Evolutionary conservation across 2,888 invertebrate species (phyloP).

Genomic region (Allophyes oxyacanthae): DNA sequence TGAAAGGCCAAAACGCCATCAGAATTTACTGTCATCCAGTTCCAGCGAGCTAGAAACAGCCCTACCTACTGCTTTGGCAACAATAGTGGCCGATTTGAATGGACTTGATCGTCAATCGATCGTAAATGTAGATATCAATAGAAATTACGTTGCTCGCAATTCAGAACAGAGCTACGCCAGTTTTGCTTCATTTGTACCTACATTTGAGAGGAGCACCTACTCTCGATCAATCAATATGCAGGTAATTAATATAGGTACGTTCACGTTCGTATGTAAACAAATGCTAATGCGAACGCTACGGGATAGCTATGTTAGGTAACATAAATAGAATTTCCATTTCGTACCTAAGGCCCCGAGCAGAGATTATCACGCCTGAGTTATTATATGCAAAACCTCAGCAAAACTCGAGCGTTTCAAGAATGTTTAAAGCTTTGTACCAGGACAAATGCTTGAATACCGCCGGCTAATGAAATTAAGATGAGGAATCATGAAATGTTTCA

Average conservation of each 20-base stretch:
- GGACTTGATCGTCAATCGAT: slow-evolving; percentile 63
- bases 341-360: slow-evolving; percentile 60
- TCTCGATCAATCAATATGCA: slow-evolving; percentile 39
- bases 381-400: slow-evolving; percentile 67
- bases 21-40: slow-evolving; percentile 78
- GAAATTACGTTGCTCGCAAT: slow-evolving; percentile 35
- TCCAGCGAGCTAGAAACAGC: slow-evolving; percentile 65
- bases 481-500: slow-evolving; percentile 37
- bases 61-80: slow-evolving; percentile 58
- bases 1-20: slow-evolving; percentile 78
- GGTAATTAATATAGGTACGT: slow-evolving; percentile 40
- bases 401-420: slow-evolving; percentile 62
- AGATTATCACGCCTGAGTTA: slow-evolving; percentile 72
- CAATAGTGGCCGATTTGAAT: slow-evolving; percentile 69
- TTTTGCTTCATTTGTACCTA: slow-evolving; percentile 24
- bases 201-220: slow-evolving; percentile 18
- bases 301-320: slow-evolving; percentile 59
- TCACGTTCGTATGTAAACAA: slow-evolving; percentile 45
- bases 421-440: slow-evolving; percentile 60
- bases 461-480: slow-evolving; percentile 58
- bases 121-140: slow-evolving; percentile 53
- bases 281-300: slow-evolving; percentile 55
- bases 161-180: slow-evolving; percentile 17
- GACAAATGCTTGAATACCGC: slow-evolving; percentile 53
- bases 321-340: slow-evolving; percentile 67